These are phyloP conservation scores for Brachionichthys hirsutus DNA, from an alignment of 2,113 vertebrate genomes.

Conservation along the genomic window DNA sequence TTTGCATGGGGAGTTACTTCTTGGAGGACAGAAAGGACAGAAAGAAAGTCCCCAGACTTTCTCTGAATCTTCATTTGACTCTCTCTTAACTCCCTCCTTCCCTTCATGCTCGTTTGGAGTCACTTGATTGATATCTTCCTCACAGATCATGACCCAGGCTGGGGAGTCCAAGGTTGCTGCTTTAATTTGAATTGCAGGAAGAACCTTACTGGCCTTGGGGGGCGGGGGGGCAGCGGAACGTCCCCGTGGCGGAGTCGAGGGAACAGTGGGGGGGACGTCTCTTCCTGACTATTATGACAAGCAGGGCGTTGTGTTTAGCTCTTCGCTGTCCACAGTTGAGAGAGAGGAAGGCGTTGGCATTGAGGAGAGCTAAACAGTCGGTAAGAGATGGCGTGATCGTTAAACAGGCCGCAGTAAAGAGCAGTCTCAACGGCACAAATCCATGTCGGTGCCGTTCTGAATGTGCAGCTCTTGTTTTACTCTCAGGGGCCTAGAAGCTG, in stretches of 20 bases:
- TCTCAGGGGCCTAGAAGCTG: constrained; percentile 42
- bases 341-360: constrained; percentile 11
- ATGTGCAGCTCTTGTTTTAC: constrained; percentile 28
- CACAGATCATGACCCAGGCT: constrained; percentile 41
- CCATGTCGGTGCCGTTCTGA: constrained; percentile 17
- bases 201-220: constrained; percentile 39
- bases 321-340: constrained; percentile 28
- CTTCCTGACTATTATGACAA: constrained; percentile 53
- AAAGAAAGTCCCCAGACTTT: constrained; percentile 27
- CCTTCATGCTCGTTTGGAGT: constrained; percentile 57
- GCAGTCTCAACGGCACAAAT: constrained; percentile 13
- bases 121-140: constrained; percentile 72
- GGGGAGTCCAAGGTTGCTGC: constrained; percentile 64
- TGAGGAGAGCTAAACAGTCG: constrained; percentile 16
- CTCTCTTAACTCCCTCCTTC: constrained; percentile 32
- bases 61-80: constrained; percentile 31
- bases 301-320: constrained; percentile 50
- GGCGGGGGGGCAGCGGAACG: constrained; percentile 25
- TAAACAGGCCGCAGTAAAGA: constrained; percentile 28
- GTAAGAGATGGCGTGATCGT: constrained; percentile 15
- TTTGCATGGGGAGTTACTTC: constrained; percentile 37
- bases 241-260: constrained; percentile 26
- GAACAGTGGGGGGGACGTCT: constrained; percentile 25
- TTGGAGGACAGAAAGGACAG: constrained; percentile 16
- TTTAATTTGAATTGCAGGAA: constrained; percentile 76